Evolutionary conservation across 2,888 invertebrate species (phyloP).

Genomic region (Coenonympha glycerion): DNA sequence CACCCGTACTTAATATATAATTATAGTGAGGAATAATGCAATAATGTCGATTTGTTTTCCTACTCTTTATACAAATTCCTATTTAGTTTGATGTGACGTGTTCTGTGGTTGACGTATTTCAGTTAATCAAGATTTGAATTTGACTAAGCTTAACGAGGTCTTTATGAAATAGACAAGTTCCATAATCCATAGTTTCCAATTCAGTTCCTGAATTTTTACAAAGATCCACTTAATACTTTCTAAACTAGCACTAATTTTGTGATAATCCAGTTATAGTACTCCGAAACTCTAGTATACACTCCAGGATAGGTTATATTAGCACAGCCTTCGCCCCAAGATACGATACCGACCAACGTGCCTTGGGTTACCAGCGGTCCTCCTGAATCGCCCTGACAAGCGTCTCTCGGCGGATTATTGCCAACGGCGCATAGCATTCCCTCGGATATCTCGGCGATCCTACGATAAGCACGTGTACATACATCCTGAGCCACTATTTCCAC

Average conservation of each 20-base stretch:
- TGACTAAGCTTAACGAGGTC: no score
- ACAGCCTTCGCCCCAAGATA: slow-evolving; percentile 77
- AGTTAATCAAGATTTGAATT: no score
- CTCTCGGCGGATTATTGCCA: slow-evolving; percentile 47
- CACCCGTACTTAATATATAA: no score
- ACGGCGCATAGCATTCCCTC: slow-evolving; percentile 65
- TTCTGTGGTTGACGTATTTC: no score
- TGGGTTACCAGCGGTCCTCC: slow-evolving; percentile 75
- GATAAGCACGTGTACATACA: slow-evolving; percentile 54
- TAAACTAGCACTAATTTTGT: slow-evolving; percentile 14
- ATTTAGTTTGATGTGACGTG: no score
- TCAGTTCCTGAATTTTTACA: no score
- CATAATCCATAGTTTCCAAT: no score
- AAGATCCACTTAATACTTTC: neutral
- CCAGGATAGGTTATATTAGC: slow-evolving; percentile 71
- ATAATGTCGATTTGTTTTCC: no score
- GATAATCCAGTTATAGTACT: slow-evolving; percentile 54
- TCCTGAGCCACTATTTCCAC: slow-evolving; percentile 57
- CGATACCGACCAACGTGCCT: slow-evolving; percentile 66
- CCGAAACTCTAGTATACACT: slow-evolving; percentile 72
- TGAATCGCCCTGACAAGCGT: slow-evolving; percentile 76
- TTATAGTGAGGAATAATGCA: no score
- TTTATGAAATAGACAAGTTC: no score
- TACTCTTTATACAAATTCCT: no score
- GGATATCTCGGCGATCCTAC: slow-evolving; percentile 44